Conservation (phyloP, 2,113 vertebrate species). For the Cyanoliseus patagonus region DNA sequence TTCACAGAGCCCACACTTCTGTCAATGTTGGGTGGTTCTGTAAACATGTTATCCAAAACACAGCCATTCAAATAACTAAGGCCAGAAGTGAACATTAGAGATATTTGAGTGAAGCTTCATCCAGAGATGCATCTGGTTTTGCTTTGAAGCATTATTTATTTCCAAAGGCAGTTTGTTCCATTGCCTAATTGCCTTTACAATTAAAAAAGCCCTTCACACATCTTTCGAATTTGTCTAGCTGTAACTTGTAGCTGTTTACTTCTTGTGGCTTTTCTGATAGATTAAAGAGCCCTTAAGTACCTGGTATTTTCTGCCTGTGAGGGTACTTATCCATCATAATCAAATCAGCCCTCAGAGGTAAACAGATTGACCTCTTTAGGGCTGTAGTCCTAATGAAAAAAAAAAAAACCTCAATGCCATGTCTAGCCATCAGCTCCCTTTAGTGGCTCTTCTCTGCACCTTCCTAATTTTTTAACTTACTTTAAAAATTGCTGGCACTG, state of each 20-base stretch:
- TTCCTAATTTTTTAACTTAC: neutral
- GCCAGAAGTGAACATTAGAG: neutral
- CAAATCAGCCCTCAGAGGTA: slow-evolving; percentile 37
- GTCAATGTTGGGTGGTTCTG: neutral
- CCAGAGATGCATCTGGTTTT: neutral
- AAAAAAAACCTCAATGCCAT: neutral
- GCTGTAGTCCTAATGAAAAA: neutral
- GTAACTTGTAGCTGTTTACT: slow-evolving; percentile 10
- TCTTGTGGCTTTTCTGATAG: slow-evolving; percentile 12
- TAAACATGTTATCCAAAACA: neutral
- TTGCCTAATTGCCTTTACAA: neutral
- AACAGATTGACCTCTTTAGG: slow-evolving; percentile 63
- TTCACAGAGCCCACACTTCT: neutral
- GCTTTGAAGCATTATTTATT: neutral
- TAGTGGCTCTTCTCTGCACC: neutral
- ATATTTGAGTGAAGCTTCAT: neutral
- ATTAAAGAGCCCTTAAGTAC: slow-evolving; percentile 44
- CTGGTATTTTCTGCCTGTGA: slow-evolving; percentile 29
- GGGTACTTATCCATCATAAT: slow-evolving; percentile 56
- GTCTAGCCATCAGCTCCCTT: neutral
- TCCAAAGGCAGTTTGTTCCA: neutral
- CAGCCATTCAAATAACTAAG: neutral
- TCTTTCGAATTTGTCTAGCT: neutral
- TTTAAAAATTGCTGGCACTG: neutral
- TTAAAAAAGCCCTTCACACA: neutral